phyloP scores from a whole-genome alignment of 2,113 vertebrate genomes.

The Spea multiplicata region DNA sequence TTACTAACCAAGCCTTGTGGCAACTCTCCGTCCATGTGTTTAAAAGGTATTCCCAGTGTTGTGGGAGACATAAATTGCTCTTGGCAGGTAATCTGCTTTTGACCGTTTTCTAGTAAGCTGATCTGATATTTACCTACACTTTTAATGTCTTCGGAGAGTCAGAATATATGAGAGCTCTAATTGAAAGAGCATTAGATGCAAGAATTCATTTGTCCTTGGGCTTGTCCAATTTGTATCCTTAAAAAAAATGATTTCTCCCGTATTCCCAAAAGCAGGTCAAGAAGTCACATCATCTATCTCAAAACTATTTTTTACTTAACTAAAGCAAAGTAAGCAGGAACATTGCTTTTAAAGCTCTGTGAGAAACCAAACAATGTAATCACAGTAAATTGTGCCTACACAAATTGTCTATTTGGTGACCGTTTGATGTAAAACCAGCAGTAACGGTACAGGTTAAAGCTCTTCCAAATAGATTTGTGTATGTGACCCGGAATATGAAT shows the following conservation, averaged over 20 bases:
- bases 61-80: neutral
- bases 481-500: neutral
- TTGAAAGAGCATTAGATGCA: conserved; percentile 4
- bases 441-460: too few relatives aligned
- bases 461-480: neutral
- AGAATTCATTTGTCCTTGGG: conserved; percentile 21
- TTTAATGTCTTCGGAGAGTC: conserved; percentile 19
- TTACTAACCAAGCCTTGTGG: neutral
- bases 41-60: conserved; percentile 10
- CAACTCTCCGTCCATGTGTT: conserved; percentile 20
- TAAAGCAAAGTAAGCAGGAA: neutral
- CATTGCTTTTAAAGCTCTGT: neutral
- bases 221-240: neutral
- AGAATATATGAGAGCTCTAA: conserved; percentile 20
- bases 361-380: neutral
- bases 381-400: too few relatives aligned
- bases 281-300: neutral
- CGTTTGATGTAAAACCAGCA: neutral
- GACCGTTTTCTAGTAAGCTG: neutral
- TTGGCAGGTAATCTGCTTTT: conserved; percentile 28
- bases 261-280: neutral
- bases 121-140: conserved; percentile 29
- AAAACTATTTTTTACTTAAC: neutral
- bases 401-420: too few relatives aligned
- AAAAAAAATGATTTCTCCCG: conserved; percentile 2